Base-by-base conservation (phyloP, 2,797 vertebrate species). In the Halcyon badia region DNA sequence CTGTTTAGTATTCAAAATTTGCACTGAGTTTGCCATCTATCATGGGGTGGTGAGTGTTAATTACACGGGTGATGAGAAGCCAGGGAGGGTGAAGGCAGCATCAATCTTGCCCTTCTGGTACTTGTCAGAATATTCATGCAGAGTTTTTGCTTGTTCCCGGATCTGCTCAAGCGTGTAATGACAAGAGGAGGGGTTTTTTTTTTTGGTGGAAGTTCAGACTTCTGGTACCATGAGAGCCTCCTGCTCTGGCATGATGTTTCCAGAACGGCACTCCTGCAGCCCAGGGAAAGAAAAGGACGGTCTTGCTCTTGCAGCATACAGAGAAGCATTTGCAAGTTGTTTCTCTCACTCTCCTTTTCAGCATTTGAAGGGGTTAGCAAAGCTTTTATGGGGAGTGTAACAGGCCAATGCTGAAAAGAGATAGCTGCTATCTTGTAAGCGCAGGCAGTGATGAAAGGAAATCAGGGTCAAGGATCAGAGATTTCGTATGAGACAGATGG, bases 401-500 rank as follows among this genome's bases (percentile, higher is more conserved):
- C 30, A 89, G 77, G 41, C 11, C 65, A 12, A 18, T 5, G 54
- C 3, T 77, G 56, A 81, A 71, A 83, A 65, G 69, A 70, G 86
- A 79, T 20, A 87, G 65, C 75, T 87, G 78, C 69, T 83, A 69
- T 76, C 86, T 81, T 81, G 65, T 77, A 83, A 25, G 58, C 1
- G 1, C 69, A 52, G 77, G 62, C 68, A 66, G 56, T 20, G 73
- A 90, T 84, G 86, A 94, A 92, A 94, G 64, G 83, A 87, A 87
- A 77, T n/a, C 56, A 33, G 35, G 89, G 78, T 90, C 89, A 83
- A 89, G 92, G 73, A 89, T 90, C 83, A 69, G 78, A 83, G 92
- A 68, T 16, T 77, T 42, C 76, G 54, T 87, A 52, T 64, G 62
- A 86, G 26, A 85, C 37, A 10, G 78, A 76, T 39, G 64, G 73